A percentile compares a stretch with the other conserved stretches of the same genome.
phyloP scores from a whole-genome alignment of 35 echinoderm and acorn worm species.

The Hemicentrotus pulcherrimus region DNA sequence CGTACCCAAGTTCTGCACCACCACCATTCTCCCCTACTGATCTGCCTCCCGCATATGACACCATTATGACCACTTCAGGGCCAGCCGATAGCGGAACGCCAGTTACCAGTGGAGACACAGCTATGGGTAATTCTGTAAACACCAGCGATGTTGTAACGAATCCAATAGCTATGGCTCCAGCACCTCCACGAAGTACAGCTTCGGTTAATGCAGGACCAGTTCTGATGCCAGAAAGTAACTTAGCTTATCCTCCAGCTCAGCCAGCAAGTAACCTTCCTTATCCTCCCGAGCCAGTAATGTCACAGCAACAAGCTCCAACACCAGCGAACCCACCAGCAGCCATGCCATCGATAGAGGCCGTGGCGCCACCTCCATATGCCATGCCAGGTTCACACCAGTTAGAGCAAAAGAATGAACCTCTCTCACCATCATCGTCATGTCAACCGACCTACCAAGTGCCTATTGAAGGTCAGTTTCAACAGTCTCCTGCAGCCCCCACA shows the following conservation, averaged over 20 bases:
- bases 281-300: background rate
- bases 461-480: background rate
- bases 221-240: background rate
- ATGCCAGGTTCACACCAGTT: background rate
- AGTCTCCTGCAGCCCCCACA: background rate
- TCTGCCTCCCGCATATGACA: constrained; percentile 9
- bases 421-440: background rate
- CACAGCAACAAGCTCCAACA: background rate
- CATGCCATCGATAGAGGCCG: background rate
- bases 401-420: background rate
- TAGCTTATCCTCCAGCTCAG: background rate
- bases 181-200: background rate
- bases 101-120: background rate
- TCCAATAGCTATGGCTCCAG: background rate
- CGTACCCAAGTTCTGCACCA: background rate
- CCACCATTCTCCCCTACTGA: constrained; percentile 24
- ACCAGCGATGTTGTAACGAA: background rate
- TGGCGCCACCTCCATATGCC: background rate
- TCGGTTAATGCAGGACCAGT: background rate
- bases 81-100: background rate
- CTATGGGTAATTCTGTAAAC: background rate
- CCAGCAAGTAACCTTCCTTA: background rate
- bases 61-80: background rate
- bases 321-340: background rate
- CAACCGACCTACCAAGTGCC: background rate